A percentile compares a stretch with the other conserved stretches of the same genome.
Conservation (phyloP, 1,140 invertebrate genomes). For the fruit fly (Drosophila melanogaster) region Release_6_plus_ISO1_MT NT_033777.3:13539501-13540000, state of each 20-base stretch:
- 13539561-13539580: conserved; percentile 70
- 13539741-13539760: conserved; percentile 29
- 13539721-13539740: neutral
- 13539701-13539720: conserved; percentile 23
- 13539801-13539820: conserved; percentile 82
- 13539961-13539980: conserved; percentile 71
- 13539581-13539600: conserved; percentile 55
- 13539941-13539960: conserved; percentile 66
- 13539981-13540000: conserved; percentile 42
- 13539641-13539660: neutral
- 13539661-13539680: conserved; percentile 29
- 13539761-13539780: conserved; percentile 72
- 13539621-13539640: neutral
- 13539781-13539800: conserved; percentile 81
- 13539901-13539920: conserved; percentile 34
- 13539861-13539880: conserved; percentile 81
- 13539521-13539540: conserved; percentile 76
- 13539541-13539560: conserved; percentile 58
- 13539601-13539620: conserved; percentile 15
- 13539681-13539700: conserved; percentile 75
- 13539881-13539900: conserved; percentile 76
- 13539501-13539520: conserved; percentile 17
- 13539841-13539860: conserved; percentile 70
- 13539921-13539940: conserved; percentile 47
- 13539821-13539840: conserved; percentile 80